Conservation (phyloP, 2,797 vertebrate species). For the Diceros bicornis region DNA sequence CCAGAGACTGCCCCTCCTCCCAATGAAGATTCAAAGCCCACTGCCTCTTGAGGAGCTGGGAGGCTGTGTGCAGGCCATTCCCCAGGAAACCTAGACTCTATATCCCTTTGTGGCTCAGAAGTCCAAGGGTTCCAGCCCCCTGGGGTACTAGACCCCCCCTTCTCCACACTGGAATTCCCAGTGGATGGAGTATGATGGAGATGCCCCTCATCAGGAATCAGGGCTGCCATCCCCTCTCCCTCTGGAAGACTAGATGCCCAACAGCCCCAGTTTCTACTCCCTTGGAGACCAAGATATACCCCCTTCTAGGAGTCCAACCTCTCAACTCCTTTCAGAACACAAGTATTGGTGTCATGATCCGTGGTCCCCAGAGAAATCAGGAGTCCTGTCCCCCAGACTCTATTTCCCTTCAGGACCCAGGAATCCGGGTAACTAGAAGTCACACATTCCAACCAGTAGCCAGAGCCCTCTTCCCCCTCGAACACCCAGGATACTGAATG, state of each 20-base stretch:
- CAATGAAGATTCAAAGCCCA: background rate
- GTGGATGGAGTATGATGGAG: background rate
- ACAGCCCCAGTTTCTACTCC: background rate
- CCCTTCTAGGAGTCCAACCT: background rate
- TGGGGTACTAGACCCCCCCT: background rate
- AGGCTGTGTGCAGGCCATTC: background rate
- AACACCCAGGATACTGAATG: background rate
- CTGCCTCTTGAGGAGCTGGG: background rate
- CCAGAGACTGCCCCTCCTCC: too few species aligned
- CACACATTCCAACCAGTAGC: background rate
- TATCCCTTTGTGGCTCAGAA: background rate
- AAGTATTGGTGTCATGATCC: background rate
- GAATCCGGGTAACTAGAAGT: background rate
- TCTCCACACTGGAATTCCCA: background rate
- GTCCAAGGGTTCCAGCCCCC: background rate
- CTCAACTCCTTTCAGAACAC: too few species aligned
- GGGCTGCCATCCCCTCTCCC: background rate
- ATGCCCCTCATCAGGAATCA: background rate
- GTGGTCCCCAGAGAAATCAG: background rate
- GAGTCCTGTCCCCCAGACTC: background rate
- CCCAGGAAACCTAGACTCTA: background rate
- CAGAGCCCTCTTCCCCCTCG: background rate
- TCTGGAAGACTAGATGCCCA: background rate
- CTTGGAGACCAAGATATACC: background rate
- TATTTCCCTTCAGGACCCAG: background rate